Evolutionary conservation across 2,888 invertebrate genomes (phyloP), one percentile per base, ranked within the genome.

Genomic region (Polymixis flavicincta): DNA sequence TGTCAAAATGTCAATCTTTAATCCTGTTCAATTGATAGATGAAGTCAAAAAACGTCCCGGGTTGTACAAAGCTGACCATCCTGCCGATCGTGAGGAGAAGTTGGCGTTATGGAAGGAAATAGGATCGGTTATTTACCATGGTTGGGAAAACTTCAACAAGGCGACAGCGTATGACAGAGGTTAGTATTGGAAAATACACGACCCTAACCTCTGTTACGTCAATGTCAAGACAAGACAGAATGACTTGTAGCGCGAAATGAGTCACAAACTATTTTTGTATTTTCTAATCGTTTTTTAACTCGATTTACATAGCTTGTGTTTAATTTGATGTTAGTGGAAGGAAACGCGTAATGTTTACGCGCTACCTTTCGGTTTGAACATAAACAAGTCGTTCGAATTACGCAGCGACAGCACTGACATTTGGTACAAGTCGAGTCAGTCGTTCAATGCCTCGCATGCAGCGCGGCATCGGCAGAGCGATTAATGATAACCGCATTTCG

Each of bases 31-130:
- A 68, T 85, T 96, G 85, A 96, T 96, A 87, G 94, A 94, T 73
- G 96, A 95, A 88, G 92, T 96, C 55, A 96, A 96, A 87, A 95
- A 94, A 85, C 94, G 97, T 69, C 95, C 95, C 0, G 93, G 92
- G 0, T 83, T 96, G 78, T 96, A 94, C 87, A 91, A 90, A 64
- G 68, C 90, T 87, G 96, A 93, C 82, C 93, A 95, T 89, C 95
- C 97, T 82, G 91, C 96, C 73, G 95, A 97, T 90, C 92, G 97
- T 64, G 93, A 95, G 83, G 96, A 96, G 78, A 93, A 93, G 81
- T 88, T 96, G 73, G 89, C 89, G 70, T 84, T 95, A 71, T 96
- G 96, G 96, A 95, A 96, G 87, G 94, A 96, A 81, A 91, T 96
- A 45, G 96, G 96, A 45, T 94, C 94, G 2, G 93, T 91, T 19